Evolutionary conservation across 2,113 vertebrate genomes (phyloP).

Genomic region (Platysternon megacephalum): DNA sequence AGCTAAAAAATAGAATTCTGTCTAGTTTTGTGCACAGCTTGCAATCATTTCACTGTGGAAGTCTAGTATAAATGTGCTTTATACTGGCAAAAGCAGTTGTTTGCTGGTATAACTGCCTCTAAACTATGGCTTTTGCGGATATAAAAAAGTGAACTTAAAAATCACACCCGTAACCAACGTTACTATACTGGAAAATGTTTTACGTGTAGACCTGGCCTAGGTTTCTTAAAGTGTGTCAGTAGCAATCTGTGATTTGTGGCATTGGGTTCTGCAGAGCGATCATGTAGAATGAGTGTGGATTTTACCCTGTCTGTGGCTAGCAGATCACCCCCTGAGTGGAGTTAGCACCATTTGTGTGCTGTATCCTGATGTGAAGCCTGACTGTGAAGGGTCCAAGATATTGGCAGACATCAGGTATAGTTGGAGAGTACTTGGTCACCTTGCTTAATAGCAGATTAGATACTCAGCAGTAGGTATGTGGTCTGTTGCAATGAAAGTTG

Average conservation of each 20-base stretch:
- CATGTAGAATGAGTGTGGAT: neutral
- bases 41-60: too few species aligned
- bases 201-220: fast-evolving
- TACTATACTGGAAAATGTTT: neutral
- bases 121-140: too few species aligned
- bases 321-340: fast-evolving
- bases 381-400: neutral
- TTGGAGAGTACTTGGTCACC: neutral
- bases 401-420: too few species aligned
- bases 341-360: neutral
- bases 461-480: fast-evolving
- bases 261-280: neutral
- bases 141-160: neutral
- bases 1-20: neutral
- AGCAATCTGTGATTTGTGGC: fast-evolving
- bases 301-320: neutral
- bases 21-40: neutral
- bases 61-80: neutral
- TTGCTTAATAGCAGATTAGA: neutral
- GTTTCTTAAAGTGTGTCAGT: neutral
- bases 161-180: neutral
- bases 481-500: neutral
- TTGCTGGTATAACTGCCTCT: neutral
- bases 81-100: neutral
- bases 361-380: neutral